Percentiles rank a stretch among this genome's conserved stretches.
Evolutionary conservation across 2,113 vertebrate genomes (phyloP).

Genomic region (Passerina amoena): DNA sequence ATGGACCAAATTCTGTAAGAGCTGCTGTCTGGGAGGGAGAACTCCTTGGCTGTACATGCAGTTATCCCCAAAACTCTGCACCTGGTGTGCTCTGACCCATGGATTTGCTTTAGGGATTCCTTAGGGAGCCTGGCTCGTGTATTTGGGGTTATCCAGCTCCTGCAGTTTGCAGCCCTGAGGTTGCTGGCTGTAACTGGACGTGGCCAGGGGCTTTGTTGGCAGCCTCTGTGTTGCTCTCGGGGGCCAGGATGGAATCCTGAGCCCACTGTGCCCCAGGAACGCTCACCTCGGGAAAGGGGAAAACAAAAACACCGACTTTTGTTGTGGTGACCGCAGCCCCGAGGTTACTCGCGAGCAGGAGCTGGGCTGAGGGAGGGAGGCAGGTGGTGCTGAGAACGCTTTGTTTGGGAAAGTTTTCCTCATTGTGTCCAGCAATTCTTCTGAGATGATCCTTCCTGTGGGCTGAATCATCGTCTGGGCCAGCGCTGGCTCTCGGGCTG

Average conservation of each 20-base stretch:
- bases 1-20: not conserved
- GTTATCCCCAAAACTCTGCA: not conserved
- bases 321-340: not conserved
- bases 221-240: not conserved
- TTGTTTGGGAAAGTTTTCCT: conserved; percentile 64
- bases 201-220: rapidly evolving
- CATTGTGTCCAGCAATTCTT: conserved; percentile 57
- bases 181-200: not conserved
- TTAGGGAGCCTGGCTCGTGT: not conserved
- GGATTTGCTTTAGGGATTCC: not conserved
- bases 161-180: not conserved
- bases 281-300: not conserved
- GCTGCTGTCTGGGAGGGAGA: not conserved
- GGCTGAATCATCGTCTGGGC: conserved; percentile 57
- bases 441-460: conserved; percentile 59
- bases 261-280: not conserved
- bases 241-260: not conserved
- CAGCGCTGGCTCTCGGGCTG: not conserved
- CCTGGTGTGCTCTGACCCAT: not conserved
- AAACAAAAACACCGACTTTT: not conserved
- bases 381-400: conserved; percentile 58
- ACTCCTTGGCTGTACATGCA: not conserved
- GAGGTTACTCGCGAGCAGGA: not conserved
- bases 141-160: not conserved
- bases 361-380: not conserved